A percentile compares a stretch with the other conserved stretches of the same genome.
These are phyloP conservation scores for Chiloscyllium plagiosum DNA, from an alignment of 2,113 vertebrate species.

Conservation along the genomic window DNA sequence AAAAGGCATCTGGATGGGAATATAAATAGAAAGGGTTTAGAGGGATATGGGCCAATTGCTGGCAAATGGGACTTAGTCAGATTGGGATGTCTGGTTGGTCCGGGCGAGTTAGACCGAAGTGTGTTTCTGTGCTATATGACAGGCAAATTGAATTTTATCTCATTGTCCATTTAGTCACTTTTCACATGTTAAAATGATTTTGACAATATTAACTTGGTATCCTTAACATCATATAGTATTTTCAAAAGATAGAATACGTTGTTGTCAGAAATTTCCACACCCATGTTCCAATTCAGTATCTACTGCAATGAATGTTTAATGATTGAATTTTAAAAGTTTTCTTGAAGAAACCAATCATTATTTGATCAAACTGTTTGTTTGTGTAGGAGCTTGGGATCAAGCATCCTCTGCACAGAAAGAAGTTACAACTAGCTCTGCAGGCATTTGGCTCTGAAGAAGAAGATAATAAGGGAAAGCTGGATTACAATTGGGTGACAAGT, in stretches of 20 bases:
- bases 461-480: conserved; percentile 84
- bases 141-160: background rate
- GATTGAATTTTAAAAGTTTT: background rate
- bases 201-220: background rate
- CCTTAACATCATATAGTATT: background rate
- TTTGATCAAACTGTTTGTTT: conserved; percentile 39
- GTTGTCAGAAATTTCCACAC: background rate
- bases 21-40: no score
- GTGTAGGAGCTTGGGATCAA: conserved; percentile 91
- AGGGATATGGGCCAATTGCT: no score
- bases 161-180: background rate
- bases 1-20: no score
- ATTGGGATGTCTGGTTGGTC: no score
- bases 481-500: conserved; percentile 98
- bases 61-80: no score
- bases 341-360: background rate
- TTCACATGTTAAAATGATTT: background rate
- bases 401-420: conserved; percentile 85
- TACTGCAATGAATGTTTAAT: background rate
- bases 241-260: background rate
- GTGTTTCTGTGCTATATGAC: no score
- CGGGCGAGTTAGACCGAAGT: no score
- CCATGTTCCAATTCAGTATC: background rate
- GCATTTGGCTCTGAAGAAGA: conserved; percentile 92
- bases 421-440: conserved; percentile 90